These are phyloP conservation scores for Paradoxurus hermaphroditus DNA, from an alignment of 2,113 vertebrate genomes.

Conservation along the genomic window DNA sequence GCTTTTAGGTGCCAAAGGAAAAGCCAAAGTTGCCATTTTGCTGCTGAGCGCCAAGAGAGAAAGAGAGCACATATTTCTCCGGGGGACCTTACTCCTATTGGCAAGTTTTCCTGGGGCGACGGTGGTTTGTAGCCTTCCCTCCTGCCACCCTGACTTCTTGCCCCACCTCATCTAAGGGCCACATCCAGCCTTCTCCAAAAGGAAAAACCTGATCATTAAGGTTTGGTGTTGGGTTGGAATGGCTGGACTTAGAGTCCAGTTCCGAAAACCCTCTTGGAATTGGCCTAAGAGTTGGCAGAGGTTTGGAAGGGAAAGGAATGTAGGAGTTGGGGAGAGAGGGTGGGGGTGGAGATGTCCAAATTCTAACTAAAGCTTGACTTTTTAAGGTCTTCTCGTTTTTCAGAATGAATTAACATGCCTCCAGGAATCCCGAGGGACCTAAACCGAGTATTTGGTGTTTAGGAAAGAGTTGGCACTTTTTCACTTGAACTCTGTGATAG, in stretches of 20 bases:
- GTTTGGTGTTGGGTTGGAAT: neutral
- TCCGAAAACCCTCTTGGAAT: neutral
- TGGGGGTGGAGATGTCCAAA: neutral
- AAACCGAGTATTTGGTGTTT: neutral
- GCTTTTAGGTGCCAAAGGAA: constrained; percentile 93
- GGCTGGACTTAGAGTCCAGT: neutral
- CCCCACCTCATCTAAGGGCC: neutral
- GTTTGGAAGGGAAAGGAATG: neutral
- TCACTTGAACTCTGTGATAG: neutral
- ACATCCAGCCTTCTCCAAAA: neutral
- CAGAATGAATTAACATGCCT: neutral
- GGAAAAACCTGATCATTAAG: neutral
- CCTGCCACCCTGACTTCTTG: neutral
- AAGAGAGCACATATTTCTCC: constrained; percentile 84
- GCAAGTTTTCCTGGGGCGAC: constrained; percentile 91
- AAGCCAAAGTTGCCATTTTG: constrained; percentile 91
- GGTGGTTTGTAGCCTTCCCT: constrained; percentile 58
- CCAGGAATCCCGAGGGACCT: neutral
- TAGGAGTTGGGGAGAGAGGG: accelerated
- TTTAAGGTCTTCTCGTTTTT: neutral
- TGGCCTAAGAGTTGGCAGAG: neutral
- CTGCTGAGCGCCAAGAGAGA: constrained; percentile 88
- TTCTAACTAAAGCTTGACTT: neutral
- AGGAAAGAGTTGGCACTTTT: neutral
- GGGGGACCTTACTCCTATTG: constrained; percentile 86